Percentiles rank a stretch among this genome's conserved stretches.
Evolutionary conservation across 2,888 invertebrate genomes (phyloP).

Genomic region (Beris chalybata): DNA sequence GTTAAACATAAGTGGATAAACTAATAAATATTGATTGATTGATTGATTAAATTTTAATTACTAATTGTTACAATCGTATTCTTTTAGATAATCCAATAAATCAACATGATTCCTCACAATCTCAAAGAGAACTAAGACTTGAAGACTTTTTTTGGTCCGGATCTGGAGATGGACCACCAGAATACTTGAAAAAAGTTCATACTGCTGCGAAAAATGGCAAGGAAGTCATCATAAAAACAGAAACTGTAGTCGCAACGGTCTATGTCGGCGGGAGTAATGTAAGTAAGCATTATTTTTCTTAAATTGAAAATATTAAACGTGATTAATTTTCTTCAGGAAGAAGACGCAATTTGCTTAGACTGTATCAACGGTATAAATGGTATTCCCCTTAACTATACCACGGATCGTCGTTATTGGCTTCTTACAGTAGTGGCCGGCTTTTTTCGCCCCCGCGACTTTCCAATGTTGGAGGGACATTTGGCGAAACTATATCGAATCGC

Average conservation of each 20-base stretch:
- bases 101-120: neutral
- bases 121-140: conserved; percentile 56
- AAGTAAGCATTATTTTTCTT: conserved; percentile 38
- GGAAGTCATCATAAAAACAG: conserved; percentile 65
- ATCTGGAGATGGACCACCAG: conserved; percentile 76
- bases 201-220: conserved; percentile 60
- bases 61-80: neutral
- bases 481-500: conserved; percentile 79
- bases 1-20: too few species aligned
- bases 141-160: conserved; percentile 92
- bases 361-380: conserved; percentile 45
- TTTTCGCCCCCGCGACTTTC: conserved; percentile 59
- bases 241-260: conserved; percentile 71
- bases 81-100: conserved; percentile 8
- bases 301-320: neutral
- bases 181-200: conserved; percentile 54
- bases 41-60: too few species aligned
- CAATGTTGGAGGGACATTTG: conserved; percentile 72
- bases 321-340: conserved; percentile 44
- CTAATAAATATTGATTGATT: too few species aligned
- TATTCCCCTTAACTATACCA: conserved; percentile 48
- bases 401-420: conserved; percentile 76
- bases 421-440: conserved; percentile 70
- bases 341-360: conserved; percentile 47
- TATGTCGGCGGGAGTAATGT: conserved; percentile 62